Conservation (phyloP, 1,140 invertebrate species). For the Megalonaias nervosa region DNA sequence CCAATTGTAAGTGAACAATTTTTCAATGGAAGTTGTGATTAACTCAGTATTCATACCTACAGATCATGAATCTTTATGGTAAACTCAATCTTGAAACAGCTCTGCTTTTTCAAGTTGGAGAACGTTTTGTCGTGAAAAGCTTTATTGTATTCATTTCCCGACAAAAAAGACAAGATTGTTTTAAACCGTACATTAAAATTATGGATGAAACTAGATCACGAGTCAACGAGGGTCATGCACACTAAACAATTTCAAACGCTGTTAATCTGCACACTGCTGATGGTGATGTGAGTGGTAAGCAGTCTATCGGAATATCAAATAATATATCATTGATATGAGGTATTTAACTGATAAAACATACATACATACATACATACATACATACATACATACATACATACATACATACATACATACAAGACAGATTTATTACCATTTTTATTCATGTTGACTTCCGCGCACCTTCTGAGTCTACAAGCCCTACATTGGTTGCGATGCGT, state of each 20-base stretch:
- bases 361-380: too few relatives aligned
- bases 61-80: background rate
- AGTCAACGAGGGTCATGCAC: too few relatives aligned
- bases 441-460: constrained; percentile 97
- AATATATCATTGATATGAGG: background rate
- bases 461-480: constrained; percentile 94
- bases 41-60: background rate
- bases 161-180: too few relatives aligned
- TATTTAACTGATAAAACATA: too few relatives aligned
- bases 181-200: too few relatives aligned
- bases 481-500: constrained; percentile 97
- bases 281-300: background rate
- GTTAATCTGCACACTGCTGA: background rate
- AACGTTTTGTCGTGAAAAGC: background rate
- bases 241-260: background rate
- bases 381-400: background rate
- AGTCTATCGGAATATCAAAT: background rate
- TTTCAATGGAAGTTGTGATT: background rate
- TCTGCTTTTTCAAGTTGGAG: background rate
- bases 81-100: background rate
- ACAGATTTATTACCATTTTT: constrained; percentile 90
- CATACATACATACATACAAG: background rate
- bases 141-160: too few relatives aligned
- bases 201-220: too few relatives aligned
- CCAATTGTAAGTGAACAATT: background rate